A percentile compares a stretch with the other conserved stretches of the same genome.
Conservation (phyloP, 2,113 vertebrate species). For the Acanthisitta chloris region DNA sequence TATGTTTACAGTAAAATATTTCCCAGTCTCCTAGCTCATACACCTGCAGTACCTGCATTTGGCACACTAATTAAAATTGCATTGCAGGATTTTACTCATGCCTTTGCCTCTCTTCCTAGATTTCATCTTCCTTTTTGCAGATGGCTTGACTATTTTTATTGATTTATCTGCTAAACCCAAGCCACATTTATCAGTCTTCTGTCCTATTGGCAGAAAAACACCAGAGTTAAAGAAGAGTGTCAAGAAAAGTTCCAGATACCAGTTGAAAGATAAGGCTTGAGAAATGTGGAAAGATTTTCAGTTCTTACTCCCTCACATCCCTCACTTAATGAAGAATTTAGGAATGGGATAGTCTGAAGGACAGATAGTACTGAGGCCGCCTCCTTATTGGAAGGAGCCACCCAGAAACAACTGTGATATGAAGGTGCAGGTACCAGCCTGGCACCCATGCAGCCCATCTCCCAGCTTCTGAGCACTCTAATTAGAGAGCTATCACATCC, state of each 20-base stretch:
- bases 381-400: not conserved
- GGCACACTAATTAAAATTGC: constrained; percentile 30
- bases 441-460: not conserved
- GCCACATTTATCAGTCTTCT: constrained; percentile 4
- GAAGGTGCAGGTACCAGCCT: not conserved
- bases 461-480: not conserved
- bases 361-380: not conserved
- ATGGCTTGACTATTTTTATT: constrained; percentile 17
- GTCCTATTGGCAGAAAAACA: constrained; percentile 21
- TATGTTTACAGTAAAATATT: constrained; percentile 41
- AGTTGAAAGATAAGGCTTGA: constrained; percentile 19
- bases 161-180: constrained; percentile 22
- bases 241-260: constrained; percentile 3
- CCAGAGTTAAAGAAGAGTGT: not conserved
- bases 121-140: not conserved
- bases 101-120: not conserved
- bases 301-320: not conserved
- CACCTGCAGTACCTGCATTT: constrained; percentile 37
- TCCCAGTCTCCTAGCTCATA: not conserved
- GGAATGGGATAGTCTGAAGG: not conserved
- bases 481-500: not conserved
- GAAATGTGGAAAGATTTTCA: constrained; percentile 1
- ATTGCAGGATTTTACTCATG: not conserved
- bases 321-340: not conserved
- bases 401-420: not conserved